Percentiles rank a stretch among this genome's conserved stretches.
phyloP scores from a whole-genome alignment of 1,140 invertebrate species.

The Papilio machaon region DNA sequence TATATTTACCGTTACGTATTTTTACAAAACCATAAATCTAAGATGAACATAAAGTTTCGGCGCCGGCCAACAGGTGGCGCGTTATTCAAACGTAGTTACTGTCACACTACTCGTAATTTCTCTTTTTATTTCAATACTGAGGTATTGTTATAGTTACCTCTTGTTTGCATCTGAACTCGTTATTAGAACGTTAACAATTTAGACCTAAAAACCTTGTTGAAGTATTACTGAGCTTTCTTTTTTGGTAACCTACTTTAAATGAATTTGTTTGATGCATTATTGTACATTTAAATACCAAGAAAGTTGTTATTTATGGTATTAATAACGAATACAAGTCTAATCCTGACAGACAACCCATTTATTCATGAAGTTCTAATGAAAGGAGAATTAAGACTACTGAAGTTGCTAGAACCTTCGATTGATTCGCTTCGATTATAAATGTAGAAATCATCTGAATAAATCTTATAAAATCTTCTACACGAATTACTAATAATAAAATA shows the following conservation, averaged over 20 bases:
- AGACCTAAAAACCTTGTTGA: background rate
- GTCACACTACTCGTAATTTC: conserved; percentile 33
- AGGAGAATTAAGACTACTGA: background rate
- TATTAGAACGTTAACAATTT: background rate
- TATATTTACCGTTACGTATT: conserved; percentile 14
- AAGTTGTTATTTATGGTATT: too few species aligned
- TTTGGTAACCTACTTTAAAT: too few species aligned
- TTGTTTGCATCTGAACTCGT: background rate
- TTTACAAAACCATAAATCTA: conserved; percentile 40
- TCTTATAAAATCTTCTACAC: background rate
- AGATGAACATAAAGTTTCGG: conserved; percentile 40
- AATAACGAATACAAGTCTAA: too few species aligned
- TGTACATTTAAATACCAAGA: too few species aligned
- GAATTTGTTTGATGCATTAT: too few species aligned
- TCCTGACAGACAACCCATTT: background rate
- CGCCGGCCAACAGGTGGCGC: conserved; percentile 46
- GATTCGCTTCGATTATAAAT: background rate
- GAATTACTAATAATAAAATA: background rate
- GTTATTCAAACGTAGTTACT: conserved; percentile 44
- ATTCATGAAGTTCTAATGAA: background rate
- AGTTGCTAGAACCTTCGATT: background rate
- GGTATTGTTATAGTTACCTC: conserved; percentile 12
- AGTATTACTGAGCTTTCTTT: background rate
- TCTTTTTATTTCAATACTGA: conserved; percentile 44
- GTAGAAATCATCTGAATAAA: background rate